phyloP scores from a whole-genome alignment of 2,888 invertebrate genomes.

The Drosophila recens region DNA sequence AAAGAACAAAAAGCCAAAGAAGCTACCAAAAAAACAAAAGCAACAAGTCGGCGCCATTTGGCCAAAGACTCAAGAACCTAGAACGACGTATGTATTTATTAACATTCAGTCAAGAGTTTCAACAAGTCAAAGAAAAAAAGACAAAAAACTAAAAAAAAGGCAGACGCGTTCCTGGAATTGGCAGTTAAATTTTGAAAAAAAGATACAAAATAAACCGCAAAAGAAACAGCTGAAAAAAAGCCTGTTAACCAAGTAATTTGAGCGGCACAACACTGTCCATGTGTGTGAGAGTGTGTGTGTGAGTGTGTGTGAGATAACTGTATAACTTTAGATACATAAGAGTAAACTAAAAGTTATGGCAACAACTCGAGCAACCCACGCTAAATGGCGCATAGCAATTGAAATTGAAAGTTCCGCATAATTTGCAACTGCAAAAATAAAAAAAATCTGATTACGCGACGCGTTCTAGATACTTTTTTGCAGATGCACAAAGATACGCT shows the following conservation, averaged over 20 bases:
- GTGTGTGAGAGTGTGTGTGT: too few species aligned
- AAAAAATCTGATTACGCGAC: constrained; percentile 71
- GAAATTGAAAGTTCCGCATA: constrained; percentile 73
- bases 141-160: constrained; percentile 3
- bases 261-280: constrained; percentile 20
- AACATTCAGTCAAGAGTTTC: constrained; percentile 64
- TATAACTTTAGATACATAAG: constrained; percentile 52
- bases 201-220: constrained; percentile 36
- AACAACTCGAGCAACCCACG: constrained; percentile 65
- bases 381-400: constrained; percentile 62
- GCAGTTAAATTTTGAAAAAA: constrained; percentile 77
- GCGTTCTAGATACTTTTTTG: constrained; percentile 70
- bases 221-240: constrained; percentile 44
- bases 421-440: constrained; percentile 41
- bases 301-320: constrained; percentile 55
- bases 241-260: constrained; percentile 50
- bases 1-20: constrained; percentile 19
- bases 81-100: constrained; percentile 60
- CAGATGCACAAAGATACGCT: constrained; percentile 18
- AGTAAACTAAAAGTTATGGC: not conserved
- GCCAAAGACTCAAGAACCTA: constrained; percentile 34
- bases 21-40: constrained; percentile 58
- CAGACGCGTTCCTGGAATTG: constrained; percentile 71
- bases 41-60: constrained; percentile 74
- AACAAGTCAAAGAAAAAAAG: constrained; percentile 12